Percentiles rank a stretch among this genome's conserved stretches.
Conservation (phyloP, 2,797 vertebrate genomes). For the Octomys mimax region DNA sequence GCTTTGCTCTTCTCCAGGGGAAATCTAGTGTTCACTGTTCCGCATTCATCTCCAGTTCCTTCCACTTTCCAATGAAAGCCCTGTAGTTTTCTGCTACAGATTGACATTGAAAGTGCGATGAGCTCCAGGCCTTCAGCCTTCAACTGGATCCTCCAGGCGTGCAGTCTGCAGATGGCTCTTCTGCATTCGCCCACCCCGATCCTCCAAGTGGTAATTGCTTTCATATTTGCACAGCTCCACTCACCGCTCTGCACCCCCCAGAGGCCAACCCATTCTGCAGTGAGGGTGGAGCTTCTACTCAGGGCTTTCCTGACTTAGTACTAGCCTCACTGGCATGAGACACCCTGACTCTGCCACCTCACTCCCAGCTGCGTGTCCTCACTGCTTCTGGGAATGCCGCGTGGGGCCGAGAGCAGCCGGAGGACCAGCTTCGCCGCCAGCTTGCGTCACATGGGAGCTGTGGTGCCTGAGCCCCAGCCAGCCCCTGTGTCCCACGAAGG, state of each 20-base stretch:
- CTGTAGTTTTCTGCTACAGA: background rate
- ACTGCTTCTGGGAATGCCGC: conserved; percentile 22
- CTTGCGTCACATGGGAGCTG: rapidly evolving
- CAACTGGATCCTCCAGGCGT: background rate
- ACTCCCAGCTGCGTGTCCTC: background rate
- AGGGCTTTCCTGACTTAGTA: background rate
- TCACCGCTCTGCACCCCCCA: background rate
- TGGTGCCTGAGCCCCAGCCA: background rate
- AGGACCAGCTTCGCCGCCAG: conserved; percentile 67
- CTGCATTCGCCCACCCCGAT: background rate
- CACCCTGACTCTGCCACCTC: conserved; percentile 8
- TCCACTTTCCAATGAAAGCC: background rate
- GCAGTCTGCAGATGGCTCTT: background rate
- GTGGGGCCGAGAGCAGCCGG: conserved; percentile 18
- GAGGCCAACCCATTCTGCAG: rapidly evolving
- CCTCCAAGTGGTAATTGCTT: background rate
- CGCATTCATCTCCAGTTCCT: background rate
- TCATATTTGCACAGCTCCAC: background rate
- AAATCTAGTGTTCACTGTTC: background rate
- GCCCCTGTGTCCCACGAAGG: rapidly evolving
- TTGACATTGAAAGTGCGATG: background rate
- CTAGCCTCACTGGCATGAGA: background rate
- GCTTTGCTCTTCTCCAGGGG: background rate
- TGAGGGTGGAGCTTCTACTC: background rate
- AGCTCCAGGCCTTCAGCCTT: background rate